A percentile compares a stretch with the other conserved stretches of the same genome.
Conservation (phyloP, 2,113 vertebrate genomes). For the Sceloporus undulatus region DNA sequence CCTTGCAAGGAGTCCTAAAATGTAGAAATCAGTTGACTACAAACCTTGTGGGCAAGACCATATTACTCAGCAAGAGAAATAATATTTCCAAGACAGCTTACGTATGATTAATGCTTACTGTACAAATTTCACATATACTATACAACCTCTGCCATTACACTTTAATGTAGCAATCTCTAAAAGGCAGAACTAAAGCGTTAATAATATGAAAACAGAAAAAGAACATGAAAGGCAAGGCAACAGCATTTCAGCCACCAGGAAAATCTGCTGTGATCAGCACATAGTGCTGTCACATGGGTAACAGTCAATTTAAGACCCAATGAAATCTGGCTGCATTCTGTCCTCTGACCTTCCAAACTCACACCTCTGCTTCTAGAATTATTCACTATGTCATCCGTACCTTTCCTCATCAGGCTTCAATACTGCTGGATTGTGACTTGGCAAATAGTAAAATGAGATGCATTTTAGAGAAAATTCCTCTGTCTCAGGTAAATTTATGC, state of each 20-base stretch:
- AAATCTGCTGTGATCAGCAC: constrained; percentile 3
- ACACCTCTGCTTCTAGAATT: not conserved
- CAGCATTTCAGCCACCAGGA: not conserved
- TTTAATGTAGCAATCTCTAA: not conserved
- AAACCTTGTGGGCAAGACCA: not conserved
- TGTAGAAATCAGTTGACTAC: not conserved
- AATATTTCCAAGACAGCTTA: not conserved
- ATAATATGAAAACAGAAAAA: not conserved
- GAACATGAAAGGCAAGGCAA: not conserved
- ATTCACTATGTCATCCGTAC: not conserved
- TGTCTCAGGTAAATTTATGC: not conserved
- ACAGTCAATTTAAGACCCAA: not conserved
- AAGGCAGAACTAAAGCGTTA: not conserved
- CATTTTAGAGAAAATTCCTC: not conserved
- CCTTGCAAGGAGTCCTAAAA: not conserved
- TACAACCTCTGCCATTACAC: not conserved
- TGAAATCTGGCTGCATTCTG: not conserved
- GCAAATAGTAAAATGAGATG: not conserved
- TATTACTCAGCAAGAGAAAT: not conserved
- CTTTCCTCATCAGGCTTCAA: not conserved
- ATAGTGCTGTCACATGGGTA: not conserved
- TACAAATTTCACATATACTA: not conserved
- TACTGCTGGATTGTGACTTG: not conserved
- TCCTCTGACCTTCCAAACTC: not conserved
- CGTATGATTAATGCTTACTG: not conserved